Percentiles rank a stretch among this genome's conserved stretches.
These are phyloP conservation scores for Perca flavescens DNA, from an alignment of 2,113 vertebrate genomes.

Conservation along the genomic window DNA sequence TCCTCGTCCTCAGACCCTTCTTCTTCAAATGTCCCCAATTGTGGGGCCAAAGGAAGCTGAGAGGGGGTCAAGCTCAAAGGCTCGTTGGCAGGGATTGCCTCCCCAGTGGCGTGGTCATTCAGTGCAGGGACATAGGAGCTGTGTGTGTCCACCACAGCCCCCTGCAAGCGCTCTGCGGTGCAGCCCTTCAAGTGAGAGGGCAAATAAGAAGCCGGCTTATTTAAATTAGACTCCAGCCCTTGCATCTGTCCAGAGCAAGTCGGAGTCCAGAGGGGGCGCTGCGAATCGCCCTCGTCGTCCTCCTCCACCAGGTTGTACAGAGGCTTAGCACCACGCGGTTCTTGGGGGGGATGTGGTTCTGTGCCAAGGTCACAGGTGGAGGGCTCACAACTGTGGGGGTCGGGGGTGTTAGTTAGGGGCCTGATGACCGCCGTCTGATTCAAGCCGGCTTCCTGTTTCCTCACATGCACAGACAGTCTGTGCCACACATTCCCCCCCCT, in stretches of 20 bases:
- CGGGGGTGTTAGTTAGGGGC: conserved; percentile 96
- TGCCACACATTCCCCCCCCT: conserved; percentile 97
- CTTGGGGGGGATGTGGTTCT: conserved; percentile 89
- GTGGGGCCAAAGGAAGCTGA: conserved; percentile 83
- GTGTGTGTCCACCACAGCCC: conserved; percentile 87
- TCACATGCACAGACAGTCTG: conserved; percentile 99
- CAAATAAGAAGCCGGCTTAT: conserved; percentile 82
- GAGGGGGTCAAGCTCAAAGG: conserved; percentile 63
- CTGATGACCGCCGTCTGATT: conserved; percentile 99
- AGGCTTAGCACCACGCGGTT: conserved; percentile 89
- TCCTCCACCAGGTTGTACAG: conserved; percentile 91
- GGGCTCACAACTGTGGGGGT: conserved; percentile 81
- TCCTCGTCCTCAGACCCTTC: conserved; percentile 84
- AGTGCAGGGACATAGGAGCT: conserved; percentile 83
- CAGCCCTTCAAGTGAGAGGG: conserved; percentile 79
- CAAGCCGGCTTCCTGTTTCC: conserved; percentile 94
- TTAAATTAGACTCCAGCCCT: conserved; percentile 66
- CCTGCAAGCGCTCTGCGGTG: conserved; percentile 86
- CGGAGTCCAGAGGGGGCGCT: conserved; percentile 76
- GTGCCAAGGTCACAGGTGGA: conserved; percentile 85
- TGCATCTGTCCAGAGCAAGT: conserved; percentile 86
- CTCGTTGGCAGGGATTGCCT: conserved; percentile 74
- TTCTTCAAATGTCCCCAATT: conserved; percentile 68
- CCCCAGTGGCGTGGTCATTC: conserved; percentile 69
- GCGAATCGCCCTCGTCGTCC: conserved; percentile 80